Conservation (phyloP, 2,888 invertebrate species). For the Trisateles emortualis region DNA sequence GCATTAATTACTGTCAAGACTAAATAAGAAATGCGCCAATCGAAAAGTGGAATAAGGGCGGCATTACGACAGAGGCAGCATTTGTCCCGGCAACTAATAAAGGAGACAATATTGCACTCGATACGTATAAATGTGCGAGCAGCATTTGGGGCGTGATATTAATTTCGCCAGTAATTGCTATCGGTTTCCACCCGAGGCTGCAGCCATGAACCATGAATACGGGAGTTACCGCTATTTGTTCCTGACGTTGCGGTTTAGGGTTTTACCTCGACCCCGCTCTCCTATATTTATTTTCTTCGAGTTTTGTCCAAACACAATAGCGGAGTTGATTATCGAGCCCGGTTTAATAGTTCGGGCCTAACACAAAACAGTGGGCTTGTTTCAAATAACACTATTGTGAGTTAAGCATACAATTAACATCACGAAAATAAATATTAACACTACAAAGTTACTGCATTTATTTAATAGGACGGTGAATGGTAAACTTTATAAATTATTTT, state of each 20-base stretch:
- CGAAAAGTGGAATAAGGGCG: constrained; percentile 75
- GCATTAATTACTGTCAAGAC: constrained; percentile 82
- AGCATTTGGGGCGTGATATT: constrained; percentile 86
- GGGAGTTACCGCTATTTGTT: constrained; percentile 86
- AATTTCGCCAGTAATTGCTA: constrained; percentile 86
- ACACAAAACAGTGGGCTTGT: constrained; percentile 65
- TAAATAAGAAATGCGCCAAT: constrained; percentile 81
- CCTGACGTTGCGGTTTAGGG: constrained; percentile 85
- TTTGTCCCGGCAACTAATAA: constrained; percentile 85
- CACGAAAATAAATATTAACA: constrained; percentile 21
- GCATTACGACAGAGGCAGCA: constrained; percentile 78
- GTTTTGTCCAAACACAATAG: constrained; percentile 77
- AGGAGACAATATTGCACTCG: constrained; percentile 87
- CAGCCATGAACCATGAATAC: constrained; percentile 86
- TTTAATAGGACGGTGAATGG: neutral
- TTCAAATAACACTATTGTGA: constrained; percentile 60
- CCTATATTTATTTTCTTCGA: constrained; percentile 84
- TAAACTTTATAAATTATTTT: neutral
- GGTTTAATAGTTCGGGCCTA: constrained; percentile 68
- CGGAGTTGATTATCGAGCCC: constrained; percentile 71
- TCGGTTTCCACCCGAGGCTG: constrained; percentile 83
- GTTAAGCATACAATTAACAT: constrained; percentile 56
- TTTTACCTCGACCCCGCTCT: constrained; percentile 73
- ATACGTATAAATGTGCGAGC: constrained; percentile 85
- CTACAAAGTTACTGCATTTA: constrained; percentile 4